Evolutionary conservation across 1,140 invertebrate genomes (phyloP).

Genomic region (Drosophila pruinosa): DNA sequence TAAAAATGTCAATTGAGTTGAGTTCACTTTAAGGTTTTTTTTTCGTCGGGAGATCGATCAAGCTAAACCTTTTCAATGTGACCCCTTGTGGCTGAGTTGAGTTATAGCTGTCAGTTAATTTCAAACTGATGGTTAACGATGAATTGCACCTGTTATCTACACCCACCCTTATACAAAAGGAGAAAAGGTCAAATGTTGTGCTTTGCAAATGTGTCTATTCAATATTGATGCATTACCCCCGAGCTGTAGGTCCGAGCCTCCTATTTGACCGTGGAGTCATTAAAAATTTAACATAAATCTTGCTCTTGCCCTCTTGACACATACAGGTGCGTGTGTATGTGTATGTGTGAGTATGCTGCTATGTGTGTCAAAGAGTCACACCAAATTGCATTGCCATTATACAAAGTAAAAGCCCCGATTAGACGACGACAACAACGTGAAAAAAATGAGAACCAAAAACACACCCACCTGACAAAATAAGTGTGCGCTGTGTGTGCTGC

Average conservation of each 20-base stretch:
- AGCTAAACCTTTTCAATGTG: constrained; percentile 31
- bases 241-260: not conserved
- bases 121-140: constrained; percentile 1
- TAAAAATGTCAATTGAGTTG: constrained; percentile 38
- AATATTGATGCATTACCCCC: constrained; percentile 57
- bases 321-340: not conserved
- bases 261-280: constrained; percentile 18
- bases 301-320: constrained; percentile 35
- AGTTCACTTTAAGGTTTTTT: not conserved
- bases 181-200: constrained; percentile 63
- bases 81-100: constrained; percentile 25
- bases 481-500: constrained; percentile 9
- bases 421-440: constrained; percentile 41
- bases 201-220: constrained; percentile 51
- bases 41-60: constrained; percentile 16
- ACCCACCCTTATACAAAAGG: constrained; percentile 20
- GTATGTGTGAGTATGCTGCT: constrained; percentile 10
- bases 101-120: constrained; percentile 5
- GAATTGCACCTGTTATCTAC: constrained; percentile 45
- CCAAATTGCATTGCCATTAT: constrained; percentile 65
- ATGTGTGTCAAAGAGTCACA: constrained; percentile 68
- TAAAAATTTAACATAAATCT: constrained; percentile 74
- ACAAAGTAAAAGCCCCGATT: constrained; percentile 66
- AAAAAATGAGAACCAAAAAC: constrained; percentile 41
- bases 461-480: constrained; percentile 47